Evolutionary conservation across 2,113 vertebrate genomes (phyloP).

Genomic region (Myotis yumanensis): DNA sequence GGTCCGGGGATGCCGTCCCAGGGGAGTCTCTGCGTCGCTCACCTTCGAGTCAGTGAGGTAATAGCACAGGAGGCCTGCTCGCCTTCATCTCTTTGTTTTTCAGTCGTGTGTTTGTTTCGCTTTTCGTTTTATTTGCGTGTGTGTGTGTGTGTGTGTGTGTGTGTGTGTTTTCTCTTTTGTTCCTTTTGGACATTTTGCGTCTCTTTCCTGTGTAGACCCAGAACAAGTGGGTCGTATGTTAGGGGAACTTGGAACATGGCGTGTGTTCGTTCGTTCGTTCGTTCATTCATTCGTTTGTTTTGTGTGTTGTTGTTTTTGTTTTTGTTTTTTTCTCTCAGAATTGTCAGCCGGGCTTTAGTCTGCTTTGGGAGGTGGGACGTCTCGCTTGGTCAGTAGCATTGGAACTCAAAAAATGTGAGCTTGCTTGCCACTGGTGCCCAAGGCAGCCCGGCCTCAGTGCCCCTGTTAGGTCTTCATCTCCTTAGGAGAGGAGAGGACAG

Average conservation of each 20-base stretch:
- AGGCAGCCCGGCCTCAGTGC: slow-evolving; percentile 93
- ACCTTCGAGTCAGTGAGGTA: slow-evolving; percentile 87
- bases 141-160: background rate
- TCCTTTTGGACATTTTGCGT: slow-evolving; percentile 55
- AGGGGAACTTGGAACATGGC: slow-evolving; percentile 89
- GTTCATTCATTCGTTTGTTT: slow-evolving; percentile 9
- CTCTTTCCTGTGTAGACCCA: slow-evolving; percentile 87
- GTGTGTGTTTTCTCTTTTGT: slow-evolving; percentile 56
- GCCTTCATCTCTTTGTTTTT: slow-evolving; percentile 47
- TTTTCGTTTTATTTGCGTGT: slow-evolving; percentile 51
- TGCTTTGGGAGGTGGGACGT: slow-evolving; percentile 85
- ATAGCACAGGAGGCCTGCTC: slow-evolving; percentile 84
- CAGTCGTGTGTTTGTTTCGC: slow-evolving; percentile 28
- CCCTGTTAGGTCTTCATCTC: slow-evolving; percentile 95
- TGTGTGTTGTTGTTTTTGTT: slow-evolving; percentile 48
- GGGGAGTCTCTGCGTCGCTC: slow-evolving; percentile 82
- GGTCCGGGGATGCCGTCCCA: slow-evolving; percentile 82
- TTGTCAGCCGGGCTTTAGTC: slow-evolving; percentile 89
- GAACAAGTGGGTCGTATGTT: slow-evolving; percentile 98
- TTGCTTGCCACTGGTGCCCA: slow-evolving; percentile 89
- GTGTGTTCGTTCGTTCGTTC: slow-evolving; percentile 59
- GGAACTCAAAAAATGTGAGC: slow-evolving; percentile 91
- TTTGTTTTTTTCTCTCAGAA: slow-evolving; percentile 78
- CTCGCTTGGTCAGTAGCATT: slow-evolving; percentile 84
- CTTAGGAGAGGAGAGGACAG: slow-evolving; percentile 94